phyloP scores from a whole-genome alignment of 2,113 vertebrate genomes.

The Pan troglodytes region DNA sequence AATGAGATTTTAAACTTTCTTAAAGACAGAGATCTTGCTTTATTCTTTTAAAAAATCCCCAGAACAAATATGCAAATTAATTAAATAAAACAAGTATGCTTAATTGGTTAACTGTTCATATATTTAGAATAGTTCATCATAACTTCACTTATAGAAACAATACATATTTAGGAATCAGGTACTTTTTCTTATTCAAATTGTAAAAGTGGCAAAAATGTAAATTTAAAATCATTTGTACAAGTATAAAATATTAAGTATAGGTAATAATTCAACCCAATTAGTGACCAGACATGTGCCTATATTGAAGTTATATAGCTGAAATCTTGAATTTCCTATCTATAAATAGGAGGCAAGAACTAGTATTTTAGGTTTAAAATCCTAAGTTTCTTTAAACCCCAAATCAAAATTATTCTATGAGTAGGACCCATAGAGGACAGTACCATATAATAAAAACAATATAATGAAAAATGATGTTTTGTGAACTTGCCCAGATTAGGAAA shows the following conservation, averaged over 20 bases:
- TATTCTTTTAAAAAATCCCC: slow-evolving; percentile 26
- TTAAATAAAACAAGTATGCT: neutral
- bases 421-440: slow-evolving; percentile 69
- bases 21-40: neutral
- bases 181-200: neutral
- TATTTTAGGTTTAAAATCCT: neutral
- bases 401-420: slow-evolving; percentile 41
- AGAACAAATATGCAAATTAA: neutral
- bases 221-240: neutral
- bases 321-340: neutral
- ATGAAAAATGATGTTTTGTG: neutral
- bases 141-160: neutral
- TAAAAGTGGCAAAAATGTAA: neutral
- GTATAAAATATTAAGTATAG: neutral
- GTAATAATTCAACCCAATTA: neutral
- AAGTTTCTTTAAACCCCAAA: neutral
- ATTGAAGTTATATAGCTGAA: neutral
- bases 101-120: neutral
- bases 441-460: slow-evolving; percentile 62
- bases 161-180: neutral
- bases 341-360: neutral
- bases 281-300: neutral
- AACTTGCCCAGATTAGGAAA: neutral
- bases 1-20: neutral
- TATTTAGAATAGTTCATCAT: neutral